A percentile compares a stretch with the other conserved stretches of the same genome.
These are phyloP conservation scores for Resseliella maxima DNA, from an alignment of 2,888 invertebrate species.

Conservation along the genomic window DNA sequence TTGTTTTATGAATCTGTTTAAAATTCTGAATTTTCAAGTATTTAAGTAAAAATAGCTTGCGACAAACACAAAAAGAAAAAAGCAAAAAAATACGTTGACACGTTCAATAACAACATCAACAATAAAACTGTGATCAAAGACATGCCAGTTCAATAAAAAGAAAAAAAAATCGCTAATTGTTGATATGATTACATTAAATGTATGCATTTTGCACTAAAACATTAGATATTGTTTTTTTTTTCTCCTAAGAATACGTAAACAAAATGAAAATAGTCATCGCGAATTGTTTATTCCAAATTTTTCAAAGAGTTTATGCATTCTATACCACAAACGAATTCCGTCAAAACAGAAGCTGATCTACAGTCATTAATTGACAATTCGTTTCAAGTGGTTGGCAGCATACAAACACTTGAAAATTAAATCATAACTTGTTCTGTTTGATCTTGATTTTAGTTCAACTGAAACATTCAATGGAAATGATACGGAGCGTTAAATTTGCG, in stretches of 20 bases:
- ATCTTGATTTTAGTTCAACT: not conserved
- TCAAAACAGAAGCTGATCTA: slow-evolving; percentile 1
- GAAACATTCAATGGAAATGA: not conserved
- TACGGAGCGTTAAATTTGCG: not conserved
- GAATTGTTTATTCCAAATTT: not conserved
- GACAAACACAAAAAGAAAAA: too few relatives aligned
- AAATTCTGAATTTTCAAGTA: too few relatives aligned
- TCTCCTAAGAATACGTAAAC: not conserved
- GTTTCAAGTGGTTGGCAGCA: slow-evolving; percentile 49
- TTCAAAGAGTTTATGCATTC: not conserved
- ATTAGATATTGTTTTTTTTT: not conserved
- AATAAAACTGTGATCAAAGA: not conserved
- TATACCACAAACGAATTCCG: not conserved
- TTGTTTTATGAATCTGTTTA: too few relatives aligned
- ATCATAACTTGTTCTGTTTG: not conserved
- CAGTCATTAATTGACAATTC: slow-evolving; percentile 20
- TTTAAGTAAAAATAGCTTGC: too few relatives aligned
- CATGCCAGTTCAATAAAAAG: not conserved
- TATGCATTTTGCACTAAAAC: not conserved
- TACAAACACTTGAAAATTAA: slow-evolving; percentile 29
- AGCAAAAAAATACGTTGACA: too few relatives aligned
- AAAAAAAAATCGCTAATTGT: not conserved
- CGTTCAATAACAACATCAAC: not conserved
- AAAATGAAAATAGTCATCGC: not conserved
- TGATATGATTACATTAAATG: not conserved